A percentile compares a stretch with the other conserved stretches of the same genome.
These are phyloP conservation scores for Apis dorsata DNA, from an alignment of 1,140 invertebrate genomes.

Conservation along the genomic window DNA sequence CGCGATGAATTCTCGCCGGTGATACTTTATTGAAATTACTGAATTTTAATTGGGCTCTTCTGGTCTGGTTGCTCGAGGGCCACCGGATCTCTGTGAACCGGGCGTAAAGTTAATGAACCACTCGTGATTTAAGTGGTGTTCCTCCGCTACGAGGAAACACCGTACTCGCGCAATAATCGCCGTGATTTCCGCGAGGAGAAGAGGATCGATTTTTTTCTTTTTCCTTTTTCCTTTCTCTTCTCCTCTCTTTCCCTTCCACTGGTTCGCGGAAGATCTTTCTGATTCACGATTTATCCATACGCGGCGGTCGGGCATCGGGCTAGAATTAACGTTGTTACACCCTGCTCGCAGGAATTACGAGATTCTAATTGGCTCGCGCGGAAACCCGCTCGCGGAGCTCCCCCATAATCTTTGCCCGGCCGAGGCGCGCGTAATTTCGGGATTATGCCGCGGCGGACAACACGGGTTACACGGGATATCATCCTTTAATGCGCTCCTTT, in stretches of 20 bases:
- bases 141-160: slow-evolving; percentile 6
- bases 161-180: slow-evolving; percentile 26
- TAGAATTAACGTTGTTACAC: slow-evolving; percentile 31
- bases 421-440: slow-evolving; percentile 18
- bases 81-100: slow-evolving; percentile 29
- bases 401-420: slow-evolving; percentile 13
- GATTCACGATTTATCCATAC: background rate
- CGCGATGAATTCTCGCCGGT: slow-evolving; percentile 16
- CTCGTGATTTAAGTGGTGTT: slow-evolving; percentile 46
- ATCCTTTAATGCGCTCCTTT: slow-evolving; percentile 29
- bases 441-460: background rate
- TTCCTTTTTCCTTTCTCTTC: no score
- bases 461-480: slow-evolving; percentile 13
- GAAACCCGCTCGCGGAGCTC: slow-evolving; percentile 1
- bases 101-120: slow-evolving; percentile 56
- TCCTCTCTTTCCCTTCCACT: no score
- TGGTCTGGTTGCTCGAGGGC: slow-evolving; percentile 17
- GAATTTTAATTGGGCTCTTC: slow-evolving; percentile 53
- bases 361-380: slow-evolving; percentile 31
- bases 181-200: slow-evolving; percentile 3
- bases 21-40: slow-evolving; percentile 46
- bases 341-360: slow-evolving; percentile 10
- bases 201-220: slow-evolving; percentile 12
- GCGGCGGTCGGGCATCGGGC: background rate
- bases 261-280: background rate